Conservation (phyloP, 92 coral and sea anemone species). For the Zoanthus sansibaricus region DNA sequence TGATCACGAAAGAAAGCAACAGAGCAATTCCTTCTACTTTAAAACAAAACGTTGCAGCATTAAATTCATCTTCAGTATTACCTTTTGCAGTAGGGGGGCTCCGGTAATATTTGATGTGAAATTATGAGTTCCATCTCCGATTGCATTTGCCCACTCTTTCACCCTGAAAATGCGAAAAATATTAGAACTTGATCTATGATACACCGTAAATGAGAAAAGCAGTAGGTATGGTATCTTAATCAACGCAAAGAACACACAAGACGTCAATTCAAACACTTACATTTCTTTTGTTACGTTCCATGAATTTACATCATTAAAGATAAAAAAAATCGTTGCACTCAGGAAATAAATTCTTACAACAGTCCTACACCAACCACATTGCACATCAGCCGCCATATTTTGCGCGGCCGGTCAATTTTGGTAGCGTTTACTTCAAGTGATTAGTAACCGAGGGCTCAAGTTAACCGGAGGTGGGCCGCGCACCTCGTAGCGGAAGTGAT, state of each 20-base stretch:
- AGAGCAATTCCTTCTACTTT: conserved; percentile 42
- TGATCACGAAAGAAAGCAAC: conserved; percentile 49
- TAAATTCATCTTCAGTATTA: conserved; percentile 13
- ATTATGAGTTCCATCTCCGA: conserved; percentile 39
- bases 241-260: conserved; percentile 31
- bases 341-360: conserved; percentile 28
- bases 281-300: conserved; percentile 21
- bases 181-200: background rate
- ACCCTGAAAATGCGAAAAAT: conserved; percentile 32
- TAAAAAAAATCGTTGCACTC: conserved; percentile 30
- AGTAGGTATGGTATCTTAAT: conserved; percentile 42
- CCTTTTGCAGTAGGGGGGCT: conserved; percentile 28
- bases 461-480: conserved; percentile 24
- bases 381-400: conserved; percentile 51
- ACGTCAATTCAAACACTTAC: conserved; percentile 20
- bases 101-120: conserved; percentile 35
- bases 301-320: conserved; percentile 30
- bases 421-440: conserved; percentile 21
- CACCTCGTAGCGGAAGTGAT: conserved; percentile 28
- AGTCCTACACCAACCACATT: conserved; percentile 24
- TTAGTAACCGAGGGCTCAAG: conserved; percentile 47
- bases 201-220: conserved; percentile 25
- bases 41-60: conserved; percentile 40
- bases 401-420: conserved; percentile 35
- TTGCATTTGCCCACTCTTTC: conserved; percentile 47